phyloP scores from a whole-genome alignment of 1,140 invertebrate genomes.

The Triops cancriformis region DNA sequence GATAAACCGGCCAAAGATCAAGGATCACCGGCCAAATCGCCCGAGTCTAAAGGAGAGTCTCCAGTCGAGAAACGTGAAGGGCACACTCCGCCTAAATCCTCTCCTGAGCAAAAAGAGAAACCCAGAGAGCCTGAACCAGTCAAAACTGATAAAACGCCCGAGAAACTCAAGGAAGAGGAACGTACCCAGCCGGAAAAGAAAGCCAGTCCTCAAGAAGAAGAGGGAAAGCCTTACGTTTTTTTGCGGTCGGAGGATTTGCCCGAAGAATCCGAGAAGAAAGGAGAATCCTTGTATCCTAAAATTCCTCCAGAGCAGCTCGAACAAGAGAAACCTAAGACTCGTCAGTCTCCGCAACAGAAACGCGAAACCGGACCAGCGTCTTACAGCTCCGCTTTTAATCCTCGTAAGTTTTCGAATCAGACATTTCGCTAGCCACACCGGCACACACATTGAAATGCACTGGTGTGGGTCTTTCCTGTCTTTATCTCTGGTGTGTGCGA shows the following conservation, averaged over 20 bases:
- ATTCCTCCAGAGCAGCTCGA: not conserved
- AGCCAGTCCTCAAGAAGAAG: not conserved
- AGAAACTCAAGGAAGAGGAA: not conserved
- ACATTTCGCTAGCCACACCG: too few relatives aligned
- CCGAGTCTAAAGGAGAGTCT: not conserved
- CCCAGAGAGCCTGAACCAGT: not conserved
- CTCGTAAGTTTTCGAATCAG: not conserved
- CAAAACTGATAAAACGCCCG: not conserved
- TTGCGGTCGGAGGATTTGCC: not conserved
- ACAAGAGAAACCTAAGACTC: not conserved
- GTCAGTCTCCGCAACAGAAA: not conserved
- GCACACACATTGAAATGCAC: not conserved
- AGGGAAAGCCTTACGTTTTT: not conserved
- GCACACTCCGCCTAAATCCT: not conserved
- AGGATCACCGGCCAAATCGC: not conserved
- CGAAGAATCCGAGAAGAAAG: not conserved
- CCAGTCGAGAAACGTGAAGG: not conserved
- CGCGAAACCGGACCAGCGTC: not conserved
- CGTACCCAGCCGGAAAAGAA: not conserved
- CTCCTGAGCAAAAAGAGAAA: not conserved
- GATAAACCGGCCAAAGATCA: not conserved
- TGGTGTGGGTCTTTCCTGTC: not conserved
- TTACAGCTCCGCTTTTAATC: not conserved
- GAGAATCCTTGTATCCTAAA: not conserved
- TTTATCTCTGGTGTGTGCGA: not conserved